Evolutionary conservation across 2,113 vertebrate genomes (phyloP).

Genomic region (Zosterops pallidus): DNA sequence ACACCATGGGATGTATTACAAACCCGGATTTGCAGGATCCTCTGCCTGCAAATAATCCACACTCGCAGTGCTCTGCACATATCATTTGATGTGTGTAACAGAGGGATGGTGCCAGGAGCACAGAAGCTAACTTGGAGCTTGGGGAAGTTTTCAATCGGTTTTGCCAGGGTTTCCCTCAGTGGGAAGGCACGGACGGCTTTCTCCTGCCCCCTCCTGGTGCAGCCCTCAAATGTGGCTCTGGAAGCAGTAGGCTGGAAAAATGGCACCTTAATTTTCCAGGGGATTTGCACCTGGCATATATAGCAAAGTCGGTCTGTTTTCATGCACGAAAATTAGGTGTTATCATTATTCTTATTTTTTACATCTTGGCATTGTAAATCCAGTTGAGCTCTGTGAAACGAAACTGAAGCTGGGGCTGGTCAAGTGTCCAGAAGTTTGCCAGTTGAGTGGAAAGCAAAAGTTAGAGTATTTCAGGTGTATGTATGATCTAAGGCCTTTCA

Average conservation of each 20-base stretch:
- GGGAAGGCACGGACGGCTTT: slow-evolving; percentile 34
- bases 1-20: not conserved
- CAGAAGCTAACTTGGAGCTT: slow-evolving; percentile 46
- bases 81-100: slow-evolving; percentile 39
- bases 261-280: slow-evolving; percentile 10
- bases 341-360: not conserved
- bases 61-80: not conserved
- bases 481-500: not conserved
- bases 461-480: not conserved
- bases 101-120: slow-evolving; percentile 44
- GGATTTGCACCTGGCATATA: not conserved
- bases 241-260: not conserved
- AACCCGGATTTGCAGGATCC: slow-evolving; percentile 50
- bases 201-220: slow-evolving; percentile 70
- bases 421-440: not conserved
- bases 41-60: slow-evolving; percentile 32
- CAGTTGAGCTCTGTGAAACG: not conserved
- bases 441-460: not conserved
- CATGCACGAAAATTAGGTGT: not conserved
- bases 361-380: not conserved
- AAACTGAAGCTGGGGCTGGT: not conserved
- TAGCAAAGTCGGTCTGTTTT: not conserved
- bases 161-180: slow-evolving; percentile 29
- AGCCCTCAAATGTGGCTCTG: slow-evolving; percentile 20
- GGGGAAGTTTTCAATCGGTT: slow-evolving; percentile 29